These are phyloP conservation scores for Pyrrhosoma nymphula DNA, from an alignment of 2,888 invertebrate species.

Conservation along the genomic window DNA sequence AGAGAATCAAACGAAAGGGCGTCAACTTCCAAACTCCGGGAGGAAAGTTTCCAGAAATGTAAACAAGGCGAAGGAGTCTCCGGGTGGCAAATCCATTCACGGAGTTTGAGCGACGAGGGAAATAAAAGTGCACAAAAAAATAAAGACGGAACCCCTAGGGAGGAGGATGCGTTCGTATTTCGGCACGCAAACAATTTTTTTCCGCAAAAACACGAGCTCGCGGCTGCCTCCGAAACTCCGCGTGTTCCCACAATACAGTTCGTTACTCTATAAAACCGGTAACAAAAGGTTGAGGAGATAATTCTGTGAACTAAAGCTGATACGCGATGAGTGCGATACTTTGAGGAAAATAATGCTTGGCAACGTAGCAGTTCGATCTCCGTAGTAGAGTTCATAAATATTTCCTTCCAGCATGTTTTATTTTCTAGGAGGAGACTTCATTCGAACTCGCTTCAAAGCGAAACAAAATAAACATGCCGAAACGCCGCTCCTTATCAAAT, in stretches of 20 bases:
- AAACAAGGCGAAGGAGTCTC: conserved; percentile 25
- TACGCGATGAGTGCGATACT: not conserved
- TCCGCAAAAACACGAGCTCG: not conserved
- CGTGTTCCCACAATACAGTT: not conserved
- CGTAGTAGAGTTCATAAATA: not conserved
- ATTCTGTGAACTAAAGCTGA: not conserved
- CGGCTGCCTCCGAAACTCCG: not conserved
- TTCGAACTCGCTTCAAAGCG: not conserved
- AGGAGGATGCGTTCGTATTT: not conserved
- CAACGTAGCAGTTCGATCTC: not conserved
- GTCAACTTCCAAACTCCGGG: conserved; percentile 17
- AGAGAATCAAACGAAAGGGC: conserved; percentile 32
- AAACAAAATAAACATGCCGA: not conserved
- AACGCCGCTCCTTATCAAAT: not conserved
- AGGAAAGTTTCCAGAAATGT: conserved; percentile 27
- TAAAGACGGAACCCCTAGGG: not conserved
- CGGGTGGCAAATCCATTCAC: conserved; percentile 23
- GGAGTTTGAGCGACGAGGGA: conserved; percentile 10
- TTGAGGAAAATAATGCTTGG: not conserved
- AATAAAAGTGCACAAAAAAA: not conserved
- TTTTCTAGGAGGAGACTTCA: not conserved
- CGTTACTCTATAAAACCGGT: not conserved
- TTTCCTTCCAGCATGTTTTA: not conserved
- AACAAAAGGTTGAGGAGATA: not conserved
- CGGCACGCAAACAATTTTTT: conserved; percentile 6